Evolutionary conservation across 2,113 vertebrate genomes (phyloP).

Genomic region (Cephalopterus ornatus): DNA sequence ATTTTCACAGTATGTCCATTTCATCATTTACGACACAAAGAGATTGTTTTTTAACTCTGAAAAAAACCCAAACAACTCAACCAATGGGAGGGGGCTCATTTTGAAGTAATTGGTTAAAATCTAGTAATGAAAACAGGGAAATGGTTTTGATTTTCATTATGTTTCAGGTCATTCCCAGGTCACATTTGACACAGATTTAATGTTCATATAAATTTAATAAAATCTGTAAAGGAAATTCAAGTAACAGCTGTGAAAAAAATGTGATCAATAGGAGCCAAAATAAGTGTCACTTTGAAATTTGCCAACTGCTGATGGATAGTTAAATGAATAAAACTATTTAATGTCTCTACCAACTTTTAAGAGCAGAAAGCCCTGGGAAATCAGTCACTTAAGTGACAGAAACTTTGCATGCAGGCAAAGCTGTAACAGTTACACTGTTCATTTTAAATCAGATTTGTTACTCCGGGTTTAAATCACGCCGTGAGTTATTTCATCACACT

Average conservation of each 20-base stretch:
- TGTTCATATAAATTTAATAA: constrained; percentile 76
- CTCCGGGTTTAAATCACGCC: background rate
- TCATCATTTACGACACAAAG: constrained; percentile 62
- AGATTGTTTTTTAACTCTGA: background rate
- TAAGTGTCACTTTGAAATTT: constrained; percentile 67
- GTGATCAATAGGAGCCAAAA: constrained; percentile 65
- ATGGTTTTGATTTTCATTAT: constrained; percentile 71
- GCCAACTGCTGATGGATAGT: constrained; percentile 56
- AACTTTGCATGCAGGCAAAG: background rate
- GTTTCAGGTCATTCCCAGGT: constrained; percentile 62
- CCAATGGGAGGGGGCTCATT: constrained; percentile 1
- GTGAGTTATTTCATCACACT: constrained; percentile 23
- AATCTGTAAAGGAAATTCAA: constrained; percentile 68
- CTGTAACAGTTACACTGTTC: constrained; percentile 1
- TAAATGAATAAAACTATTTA: constrained; percentile 40
- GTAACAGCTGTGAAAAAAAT: constrained; percentile 66
- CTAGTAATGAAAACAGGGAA: constrained; percentile 54
- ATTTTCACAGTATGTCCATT: constrained; percentile 18
- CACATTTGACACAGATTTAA: constrained; percentile 64
- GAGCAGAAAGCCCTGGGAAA: constrained; percentile 36
- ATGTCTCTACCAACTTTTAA: constrained; percentile 41
- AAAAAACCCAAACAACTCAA: background rate
- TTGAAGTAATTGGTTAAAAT: constrained; percentile 69
- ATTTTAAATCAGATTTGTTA: constrained; percentile 13
- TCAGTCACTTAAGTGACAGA: constrained; percentile 24